phyloP scores from a whole-genome alignment of 2,113 vertebrate genomes.

The Cacatua alba region DNA sequence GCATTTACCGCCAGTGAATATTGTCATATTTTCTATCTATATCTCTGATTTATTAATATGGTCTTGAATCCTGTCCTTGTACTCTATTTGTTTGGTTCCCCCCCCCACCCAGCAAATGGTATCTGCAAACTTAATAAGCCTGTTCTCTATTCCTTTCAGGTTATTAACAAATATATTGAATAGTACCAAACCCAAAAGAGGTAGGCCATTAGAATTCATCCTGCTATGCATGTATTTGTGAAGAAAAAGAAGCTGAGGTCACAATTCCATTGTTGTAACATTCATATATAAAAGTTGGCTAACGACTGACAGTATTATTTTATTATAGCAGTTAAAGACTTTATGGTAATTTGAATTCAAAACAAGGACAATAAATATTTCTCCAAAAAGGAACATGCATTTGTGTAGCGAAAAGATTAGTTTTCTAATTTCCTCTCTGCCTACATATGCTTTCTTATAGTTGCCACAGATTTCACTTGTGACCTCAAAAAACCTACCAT shows the following conservation, averaged over 20 bases:
- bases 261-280: neutral
- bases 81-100: neutral
- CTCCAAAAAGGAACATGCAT: rapidly evolving
- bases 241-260: neutral
- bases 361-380: neutral
- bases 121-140: neutral
- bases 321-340: neutral
- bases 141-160: neutral
- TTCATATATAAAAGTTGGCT: neutral
- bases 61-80: neutral
- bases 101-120: neutral
- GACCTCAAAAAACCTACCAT: neutral
- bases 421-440: neutral
- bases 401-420: neutral
- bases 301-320: neutral
- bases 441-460: neutral
- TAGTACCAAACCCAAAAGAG: neutral
- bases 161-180: neutral
- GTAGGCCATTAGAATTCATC: neutral
- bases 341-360: neutral
- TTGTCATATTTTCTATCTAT: neutral
- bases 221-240: neutral
- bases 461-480: neutral
- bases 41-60: neutral
- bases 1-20: neutral